A percentile compares a stretch with the other conserved stretches of the same genome.
These are phyloP conservation scores for Schizotus pectinicornis DNA, from an alignment of 2,888 invertebrate species.

Conservation along the genomic window DNA sequence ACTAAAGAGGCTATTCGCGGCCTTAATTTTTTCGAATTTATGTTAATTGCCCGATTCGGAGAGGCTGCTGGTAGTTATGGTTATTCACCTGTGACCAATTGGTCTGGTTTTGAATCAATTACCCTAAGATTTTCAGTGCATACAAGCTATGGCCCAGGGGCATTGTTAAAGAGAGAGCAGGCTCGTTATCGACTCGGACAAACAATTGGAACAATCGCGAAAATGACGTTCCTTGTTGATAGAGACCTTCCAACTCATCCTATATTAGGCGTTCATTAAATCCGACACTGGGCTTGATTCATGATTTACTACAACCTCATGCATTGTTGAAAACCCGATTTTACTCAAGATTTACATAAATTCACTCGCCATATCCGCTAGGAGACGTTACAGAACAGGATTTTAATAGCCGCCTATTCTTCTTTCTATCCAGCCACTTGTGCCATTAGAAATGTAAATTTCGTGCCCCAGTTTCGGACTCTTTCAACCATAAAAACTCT, in stretches of 20 bases:
- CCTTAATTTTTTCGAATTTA: no score
- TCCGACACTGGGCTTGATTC: slow-evolving; percentile 15
- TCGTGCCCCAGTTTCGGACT: slow-evolving; percentile 35
- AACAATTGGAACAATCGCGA: slow-evolving; percentile 39
- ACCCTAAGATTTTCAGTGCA: slow-evolving; percentile 7
- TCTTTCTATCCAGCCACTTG: slow-evolving; percentile 24
- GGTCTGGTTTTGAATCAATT: slow-evolving; percentile 12
- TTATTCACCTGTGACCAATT: slow-evolving; percentile 16
- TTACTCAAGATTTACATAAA: slow-evolving; percentile 43
- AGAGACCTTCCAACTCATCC: slow-evolving; percentile 30
- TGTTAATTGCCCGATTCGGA: no score
- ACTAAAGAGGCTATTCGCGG: neutral
- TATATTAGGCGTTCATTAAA: slow-evolving; percentile 31
- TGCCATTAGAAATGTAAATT: slow-evolving; percentile 38
- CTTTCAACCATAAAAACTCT: slow-evolving; percentile 29
- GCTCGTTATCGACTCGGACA: slow-evolving; percentile 25
- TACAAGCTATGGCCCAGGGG: slow-evolving; percentile 14
- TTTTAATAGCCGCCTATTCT: slow-evolving; percentile 15
- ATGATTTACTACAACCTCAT: slow-evolving; percentile 20
- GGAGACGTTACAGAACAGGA: slow-evolving; percentile 1
- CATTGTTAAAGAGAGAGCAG: slow-evolving; percentile 29
- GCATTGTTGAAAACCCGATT: slow-evolving; percentile 25
- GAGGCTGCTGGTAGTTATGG: neutral
- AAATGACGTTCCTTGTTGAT: slow-evolving; percentile 34
- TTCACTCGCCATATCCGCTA: slow-evolving; percentile 19